Evolutionary conservation across 2,113 vertebrate species (phyloP).

Genomic region (Mesoclemmys tuberculata): DNA sequence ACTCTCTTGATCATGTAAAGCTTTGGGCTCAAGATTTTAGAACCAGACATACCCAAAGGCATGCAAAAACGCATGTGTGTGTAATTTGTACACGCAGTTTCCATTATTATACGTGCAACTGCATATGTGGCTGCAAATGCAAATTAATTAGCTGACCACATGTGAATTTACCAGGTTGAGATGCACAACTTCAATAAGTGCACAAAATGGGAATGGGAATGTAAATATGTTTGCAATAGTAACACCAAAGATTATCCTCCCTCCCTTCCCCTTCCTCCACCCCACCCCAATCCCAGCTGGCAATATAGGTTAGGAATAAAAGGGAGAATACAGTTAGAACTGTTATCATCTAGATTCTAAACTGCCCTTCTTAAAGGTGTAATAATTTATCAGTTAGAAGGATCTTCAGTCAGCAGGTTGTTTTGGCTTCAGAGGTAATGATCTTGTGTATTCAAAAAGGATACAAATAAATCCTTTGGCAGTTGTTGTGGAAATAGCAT

Average conservation of each 20-base stretch:
- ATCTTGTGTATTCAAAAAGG: conserved; percentile 38
- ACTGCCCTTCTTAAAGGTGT: background rate
- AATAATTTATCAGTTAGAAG: conserved; percentile 27
- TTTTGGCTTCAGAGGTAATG: conserved; percentile 35
- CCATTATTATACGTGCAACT: background rate
- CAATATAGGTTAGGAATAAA: background rate
- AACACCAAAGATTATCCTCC: background rate
- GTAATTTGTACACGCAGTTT: background rate
- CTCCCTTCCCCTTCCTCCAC: background rate
- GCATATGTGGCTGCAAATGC: background rate
- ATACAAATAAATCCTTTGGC: conserved; percentile 11
- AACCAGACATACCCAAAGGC: background rate
- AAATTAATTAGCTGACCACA: background rate
- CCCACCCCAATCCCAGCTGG: background rate
- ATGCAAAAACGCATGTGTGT: background rate
- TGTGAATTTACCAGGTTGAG: background rate
- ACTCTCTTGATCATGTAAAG: background rate
- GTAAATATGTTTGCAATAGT: background rate
- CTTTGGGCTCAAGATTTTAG: background rate
- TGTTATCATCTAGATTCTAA: background rate
- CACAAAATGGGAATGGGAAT: background rate
- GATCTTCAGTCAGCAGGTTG: conserved; percentile 37
- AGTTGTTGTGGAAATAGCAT: conserved; percentile 47
- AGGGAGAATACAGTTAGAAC: background rate
- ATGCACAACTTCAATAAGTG: background rate